Evolutionary conservation across 2,797 vertebrate species (phyloP).

Genomic region (Echiichthys vipera): DNA sequence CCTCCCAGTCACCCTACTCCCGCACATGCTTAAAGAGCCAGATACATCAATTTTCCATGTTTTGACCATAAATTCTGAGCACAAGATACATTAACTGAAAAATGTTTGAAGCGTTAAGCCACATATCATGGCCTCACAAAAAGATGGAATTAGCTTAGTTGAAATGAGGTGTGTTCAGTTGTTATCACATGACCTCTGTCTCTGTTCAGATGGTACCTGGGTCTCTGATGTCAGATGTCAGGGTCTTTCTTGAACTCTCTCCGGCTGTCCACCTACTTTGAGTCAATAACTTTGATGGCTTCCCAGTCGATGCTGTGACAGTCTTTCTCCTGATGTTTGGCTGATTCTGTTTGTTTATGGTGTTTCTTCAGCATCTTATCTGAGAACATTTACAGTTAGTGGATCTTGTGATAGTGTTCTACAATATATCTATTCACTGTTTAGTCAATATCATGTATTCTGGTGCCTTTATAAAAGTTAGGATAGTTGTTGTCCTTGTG

Average conservation of each 20-base stretch:
- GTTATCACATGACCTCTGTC: slow-evolving; percentile 9
- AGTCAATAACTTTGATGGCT: background rate
- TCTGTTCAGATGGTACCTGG: background rate
- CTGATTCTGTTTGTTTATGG: background rate
- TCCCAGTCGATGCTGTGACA: slow-evolving; percentile 2
- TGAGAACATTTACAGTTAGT: background rate
- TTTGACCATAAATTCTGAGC: background rate
- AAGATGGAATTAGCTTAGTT: background rate
- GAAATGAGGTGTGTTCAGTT: background rate
- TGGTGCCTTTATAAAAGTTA: background rate
- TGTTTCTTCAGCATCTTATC: background rate
- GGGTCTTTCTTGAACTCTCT: background rate
- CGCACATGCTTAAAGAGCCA: background rate
- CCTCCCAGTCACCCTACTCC: background rate
- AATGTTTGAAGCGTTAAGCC: background rate
- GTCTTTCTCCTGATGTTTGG: background rate
- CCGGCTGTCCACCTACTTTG: background rate
- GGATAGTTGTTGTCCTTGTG: background rate
- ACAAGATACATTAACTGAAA: background rate
- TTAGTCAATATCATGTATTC: no score
- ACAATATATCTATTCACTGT: no score
- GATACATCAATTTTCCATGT: background rate
- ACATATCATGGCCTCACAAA: background rate
- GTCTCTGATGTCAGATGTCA: background rate
- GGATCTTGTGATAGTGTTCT: no score